A percentile compares a stretch with the other conserved stretches of the same genome.
Evolutionary conservation across 2,113 vertebrate genomes (phyloP).

Genomic region (Centropus bengalensis): DNA sequence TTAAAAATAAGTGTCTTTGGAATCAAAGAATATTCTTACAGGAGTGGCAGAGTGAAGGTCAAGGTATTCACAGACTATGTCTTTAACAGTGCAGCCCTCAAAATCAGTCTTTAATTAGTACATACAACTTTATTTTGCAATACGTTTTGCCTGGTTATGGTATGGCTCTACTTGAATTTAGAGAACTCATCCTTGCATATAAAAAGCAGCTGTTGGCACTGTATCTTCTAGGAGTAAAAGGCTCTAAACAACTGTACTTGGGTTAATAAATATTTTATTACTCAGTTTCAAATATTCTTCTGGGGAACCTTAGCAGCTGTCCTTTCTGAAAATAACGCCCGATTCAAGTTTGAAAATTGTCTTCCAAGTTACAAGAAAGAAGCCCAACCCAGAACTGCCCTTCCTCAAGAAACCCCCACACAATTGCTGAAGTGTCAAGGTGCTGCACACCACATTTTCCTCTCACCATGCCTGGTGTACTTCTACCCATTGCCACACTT

Average conservation of each 20-base stretch:
- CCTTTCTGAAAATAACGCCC: background rate
- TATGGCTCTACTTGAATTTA: background rate
- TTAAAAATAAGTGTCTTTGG: background rate
- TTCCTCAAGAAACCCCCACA: background rate
- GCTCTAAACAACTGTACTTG: background rate
- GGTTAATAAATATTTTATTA: background rate
- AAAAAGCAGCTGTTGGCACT: background rate
- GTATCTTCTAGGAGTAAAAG: background rate
- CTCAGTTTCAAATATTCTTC: background rate
- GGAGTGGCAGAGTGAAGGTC: background rate
- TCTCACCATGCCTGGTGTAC: too few species aligned
- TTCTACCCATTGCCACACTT: accelerated
- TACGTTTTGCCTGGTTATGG: background rate
- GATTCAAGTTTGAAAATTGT: background rate
- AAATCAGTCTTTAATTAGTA: background rate
- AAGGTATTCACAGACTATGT: background rate
- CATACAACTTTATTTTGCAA: background rate
- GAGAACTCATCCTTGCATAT: background rate
- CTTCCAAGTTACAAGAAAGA: background rate
- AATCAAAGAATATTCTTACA: background rate
- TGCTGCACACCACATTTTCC: background rate
- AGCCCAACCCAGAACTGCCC: background rate
- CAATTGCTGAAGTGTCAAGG: too few species aligned
- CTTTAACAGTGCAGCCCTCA: background rate
- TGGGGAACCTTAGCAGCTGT: background rate